Conservation (phyloP, 2,797 vertebrate species). For the Brachyrhaphis roseni region DNA sequence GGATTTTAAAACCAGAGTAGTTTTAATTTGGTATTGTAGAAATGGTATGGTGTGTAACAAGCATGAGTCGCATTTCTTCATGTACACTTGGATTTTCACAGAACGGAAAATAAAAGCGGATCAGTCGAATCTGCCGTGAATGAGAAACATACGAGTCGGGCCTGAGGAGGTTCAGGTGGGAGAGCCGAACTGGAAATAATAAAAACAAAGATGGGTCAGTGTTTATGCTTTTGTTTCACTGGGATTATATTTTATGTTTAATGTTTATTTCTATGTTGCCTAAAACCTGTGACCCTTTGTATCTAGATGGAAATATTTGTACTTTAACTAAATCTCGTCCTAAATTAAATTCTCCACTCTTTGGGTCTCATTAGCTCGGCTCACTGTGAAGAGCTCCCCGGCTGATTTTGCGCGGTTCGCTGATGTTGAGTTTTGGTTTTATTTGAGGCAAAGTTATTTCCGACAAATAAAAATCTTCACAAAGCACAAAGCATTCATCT, state of each 20-base stretch:
- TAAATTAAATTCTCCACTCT: not conserved
- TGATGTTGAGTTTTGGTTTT: not conserved
- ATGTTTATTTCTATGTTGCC: not conserved
- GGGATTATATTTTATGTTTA: not conserved
- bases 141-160: not conserved
- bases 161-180: not conserved
- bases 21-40: not conserved
- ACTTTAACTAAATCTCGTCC: not conserved
- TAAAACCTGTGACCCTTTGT: not conserved
- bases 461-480: not conserved
- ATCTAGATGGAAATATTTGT: not conserved
- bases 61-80: not conserved
- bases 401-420: not conserved
- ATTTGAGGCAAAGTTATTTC: not conserved
- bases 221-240: not conserved
- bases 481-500: not conserved
- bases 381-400: not conserved
- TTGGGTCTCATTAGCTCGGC: not conserved
- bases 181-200: not conserved
- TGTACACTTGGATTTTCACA: not conserved
- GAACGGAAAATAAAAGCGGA: not conserved
- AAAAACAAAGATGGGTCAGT: not conserved
- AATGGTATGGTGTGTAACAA: not conserved
- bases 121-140: not conserved
- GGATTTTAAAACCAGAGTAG: not conserved